phyloP scores from a whole-genome alignment of 2,888 invertebrate genomes.

The Acleris literana region DNA sequence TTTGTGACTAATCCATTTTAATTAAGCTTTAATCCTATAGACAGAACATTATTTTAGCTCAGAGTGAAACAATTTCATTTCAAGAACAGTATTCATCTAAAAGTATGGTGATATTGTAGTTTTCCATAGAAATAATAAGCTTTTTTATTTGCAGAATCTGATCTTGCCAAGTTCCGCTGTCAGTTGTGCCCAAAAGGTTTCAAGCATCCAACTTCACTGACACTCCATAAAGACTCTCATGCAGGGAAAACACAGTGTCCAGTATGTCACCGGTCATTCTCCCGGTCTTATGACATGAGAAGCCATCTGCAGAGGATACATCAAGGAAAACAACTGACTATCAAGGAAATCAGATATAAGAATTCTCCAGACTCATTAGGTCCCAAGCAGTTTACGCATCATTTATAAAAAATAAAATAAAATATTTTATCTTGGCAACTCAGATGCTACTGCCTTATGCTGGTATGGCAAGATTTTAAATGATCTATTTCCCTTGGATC shows the following conservation, averaged over 20 bases:
- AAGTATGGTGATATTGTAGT: too few species aligned
- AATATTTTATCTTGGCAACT: slow-evolving; percentile 2
- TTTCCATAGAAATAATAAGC: too few species aligned
- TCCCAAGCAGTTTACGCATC: slow-evolving; percentile 72
- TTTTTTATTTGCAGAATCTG: slow-evolving; percentile 73
- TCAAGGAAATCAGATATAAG: slow-evolving; percentile 79
- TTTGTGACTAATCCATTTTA: neutral
- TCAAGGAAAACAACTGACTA: slow-evolving; percentile 80
- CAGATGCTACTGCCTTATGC: slow-evolving; percentile 48
- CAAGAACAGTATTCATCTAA: too few species aligned
- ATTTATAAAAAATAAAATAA: slow-evolving; percentile 58
- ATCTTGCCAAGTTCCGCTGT: slow-evolving; percentile 84
- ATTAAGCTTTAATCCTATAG: too few species aligned
- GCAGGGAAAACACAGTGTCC: slow-evolving; percentile 86
- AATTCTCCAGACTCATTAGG: slow-evolving; percentile 67
- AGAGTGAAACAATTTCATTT: too few species aligned
- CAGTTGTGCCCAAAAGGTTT: slow-evolving; percentile 85
- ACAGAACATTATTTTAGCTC: too few species aligned
- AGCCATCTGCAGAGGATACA: slow-evolving; percentile 85
- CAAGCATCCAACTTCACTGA: slow-evolving; percentile 85
- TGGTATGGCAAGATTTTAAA: neutral
- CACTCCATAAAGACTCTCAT: slow-evolving; percentile 85
- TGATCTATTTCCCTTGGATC: neutral
- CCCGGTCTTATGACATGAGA: slow-evolving; percentile 85
- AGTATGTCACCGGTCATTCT: slow-evolving; percentile 84